A percentile compares a stretch with the other conserved stretches of the same genome.
Conservation (phyloP, 2,797 vertebrate species). For the Mustela erminea region DNA sequence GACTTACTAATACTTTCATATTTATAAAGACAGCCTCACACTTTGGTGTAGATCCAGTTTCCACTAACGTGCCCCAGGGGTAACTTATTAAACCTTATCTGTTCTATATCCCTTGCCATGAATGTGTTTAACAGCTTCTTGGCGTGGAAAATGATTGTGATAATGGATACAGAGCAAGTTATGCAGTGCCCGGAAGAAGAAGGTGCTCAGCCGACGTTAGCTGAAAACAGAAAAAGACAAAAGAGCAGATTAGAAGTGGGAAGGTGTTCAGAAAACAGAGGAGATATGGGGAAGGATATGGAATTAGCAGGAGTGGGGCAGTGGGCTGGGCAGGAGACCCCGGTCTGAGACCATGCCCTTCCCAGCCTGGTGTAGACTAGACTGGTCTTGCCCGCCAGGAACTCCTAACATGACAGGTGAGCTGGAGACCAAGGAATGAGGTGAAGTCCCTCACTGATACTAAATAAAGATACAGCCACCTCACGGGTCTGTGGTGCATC, state of each 20-base stretch:
- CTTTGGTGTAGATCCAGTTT: neutral
- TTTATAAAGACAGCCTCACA: neutral
- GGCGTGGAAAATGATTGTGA: neutral
- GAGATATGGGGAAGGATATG: neutral
- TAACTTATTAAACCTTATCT: conserved; percentile 7
- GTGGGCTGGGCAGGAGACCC: neutral
- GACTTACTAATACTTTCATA: neutral
- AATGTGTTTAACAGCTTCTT: conserved; percentile 20
- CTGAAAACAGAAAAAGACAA: neutral
- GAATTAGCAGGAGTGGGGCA: neutral
- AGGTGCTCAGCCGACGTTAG: neutral
- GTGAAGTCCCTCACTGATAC: neutral
- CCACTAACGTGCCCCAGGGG: neutral
- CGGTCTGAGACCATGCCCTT: neutral
- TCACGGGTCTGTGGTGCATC: neutral
- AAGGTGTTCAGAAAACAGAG: neutral
- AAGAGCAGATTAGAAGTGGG: neutral
- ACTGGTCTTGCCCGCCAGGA: neutral
- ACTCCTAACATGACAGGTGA: neutral
- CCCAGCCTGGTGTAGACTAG: neutral
- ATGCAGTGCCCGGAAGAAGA: neutral
- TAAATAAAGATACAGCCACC: neutral
- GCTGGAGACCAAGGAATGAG: neutral
- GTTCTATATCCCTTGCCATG: neutral
- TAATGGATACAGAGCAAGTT: neutral